Evolutionary conservation across 2,888 invertebrate species (phyloP).

Genomic region (Urechis unicinctus): DNA sequence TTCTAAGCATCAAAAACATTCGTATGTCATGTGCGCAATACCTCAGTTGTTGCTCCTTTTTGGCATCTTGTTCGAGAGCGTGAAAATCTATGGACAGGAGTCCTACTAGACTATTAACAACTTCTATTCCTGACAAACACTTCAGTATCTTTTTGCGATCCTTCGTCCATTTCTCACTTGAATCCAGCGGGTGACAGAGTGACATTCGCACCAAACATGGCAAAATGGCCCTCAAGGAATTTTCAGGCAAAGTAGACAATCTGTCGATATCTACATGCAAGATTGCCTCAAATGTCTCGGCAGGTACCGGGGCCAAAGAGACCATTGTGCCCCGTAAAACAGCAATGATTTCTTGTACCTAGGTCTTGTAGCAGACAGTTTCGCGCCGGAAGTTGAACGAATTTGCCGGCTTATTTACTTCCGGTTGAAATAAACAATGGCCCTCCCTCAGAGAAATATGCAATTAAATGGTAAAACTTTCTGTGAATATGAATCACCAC

Average conservation of each 20-base stretch:
- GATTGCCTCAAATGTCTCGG: conserved; percentile 38
- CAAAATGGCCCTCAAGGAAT: conserved; percentile 80
- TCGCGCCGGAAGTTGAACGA: no score
- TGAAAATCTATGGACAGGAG: conserved; percentile 91
- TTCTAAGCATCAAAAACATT: background rate
- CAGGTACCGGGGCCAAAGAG: conserved; percentile 23
- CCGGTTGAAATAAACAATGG: no score
- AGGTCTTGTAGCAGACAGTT: no score
- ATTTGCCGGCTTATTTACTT: no score
- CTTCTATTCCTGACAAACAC: conserved; percentile 83
- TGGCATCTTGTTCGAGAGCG: conserved; percentile 81
- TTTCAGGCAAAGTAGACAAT: conserved; percentile 66
- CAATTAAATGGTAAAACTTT: no score
- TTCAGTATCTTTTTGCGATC: conserved; percentile 80
- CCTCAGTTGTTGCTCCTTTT: conserved; percentile 84
- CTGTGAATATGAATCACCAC: no score
- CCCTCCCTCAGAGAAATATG: no score
- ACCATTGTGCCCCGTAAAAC: conserved; percentile 9
- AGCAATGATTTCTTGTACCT: no score
- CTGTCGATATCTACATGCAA: conserved; percentile 57
- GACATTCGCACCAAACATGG: conserved; percentile 90
- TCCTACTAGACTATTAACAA: conserved; percentile 89
- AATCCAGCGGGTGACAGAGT: conserved; percentile 77
- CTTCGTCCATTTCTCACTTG: conserved; percentile 74
- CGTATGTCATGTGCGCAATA: conserved; percentile 32